Conservation (phyloP, 2,797 vertebrate genomes). For the Bufotes viridis region DNA sequence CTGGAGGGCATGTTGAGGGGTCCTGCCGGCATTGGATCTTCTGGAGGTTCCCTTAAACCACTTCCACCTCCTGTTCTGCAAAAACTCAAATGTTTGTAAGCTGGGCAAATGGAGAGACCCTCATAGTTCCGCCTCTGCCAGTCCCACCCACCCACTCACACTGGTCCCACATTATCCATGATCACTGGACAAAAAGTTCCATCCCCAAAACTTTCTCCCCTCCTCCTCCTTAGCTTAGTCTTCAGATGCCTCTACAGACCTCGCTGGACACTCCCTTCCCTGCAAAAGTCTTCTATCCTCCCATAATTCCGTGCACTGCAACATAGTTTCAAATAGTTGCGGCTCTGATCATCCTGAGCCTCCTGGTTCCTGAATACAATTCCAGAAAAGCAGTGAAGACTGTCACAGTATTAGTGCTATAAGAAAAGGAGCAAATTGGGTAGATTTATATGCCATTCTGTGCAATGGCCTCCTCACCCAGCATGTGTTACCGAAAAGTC, state of each 20-base stretch:
- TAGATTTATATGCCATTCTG: too few species aligned
- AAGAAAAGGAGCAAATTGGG: background rate
- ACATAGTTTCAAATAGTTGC: background rate
- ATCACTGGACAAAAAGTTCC: background rate
- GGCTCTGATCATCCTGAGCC: background rate
- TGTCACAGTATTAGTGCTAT: background rate
- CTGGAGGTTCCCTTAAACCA: conserved; percentile 2
- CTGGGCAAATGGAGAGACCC: conserved; percentile 13
- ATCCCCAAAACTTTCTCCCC: background rate
- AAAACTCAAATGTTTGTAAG: conserved; percentile 34
- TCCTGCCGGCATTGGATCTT: conserved; percentile 54
- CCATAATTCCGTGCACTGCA: background rate
- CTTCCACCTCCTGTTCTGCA: conserved; percentile 21
- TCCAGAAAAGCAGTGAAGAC: background rate
- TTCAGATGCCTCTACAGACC: background rate
- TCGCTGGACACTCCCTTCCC: background rate
- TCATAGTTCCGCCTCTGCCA: background rate
- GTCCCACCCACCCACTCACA: conserved; percentile 21
- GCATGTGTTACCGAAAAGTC: too few species aligned
- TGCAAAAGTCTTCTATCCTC: background rate
- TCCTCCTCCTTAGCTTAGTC: background rate
- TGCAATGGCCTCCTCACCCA: too few species aligned
- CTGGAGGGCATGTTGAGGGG: conserved; percentile 75
- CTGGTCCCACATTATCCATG: background rate
- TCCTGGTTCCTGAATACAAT: background rate